Evolutionary conservation across 2,113 vertebrate genomes (phyloP).

Genomic region (Silurus glanis): DNA sequence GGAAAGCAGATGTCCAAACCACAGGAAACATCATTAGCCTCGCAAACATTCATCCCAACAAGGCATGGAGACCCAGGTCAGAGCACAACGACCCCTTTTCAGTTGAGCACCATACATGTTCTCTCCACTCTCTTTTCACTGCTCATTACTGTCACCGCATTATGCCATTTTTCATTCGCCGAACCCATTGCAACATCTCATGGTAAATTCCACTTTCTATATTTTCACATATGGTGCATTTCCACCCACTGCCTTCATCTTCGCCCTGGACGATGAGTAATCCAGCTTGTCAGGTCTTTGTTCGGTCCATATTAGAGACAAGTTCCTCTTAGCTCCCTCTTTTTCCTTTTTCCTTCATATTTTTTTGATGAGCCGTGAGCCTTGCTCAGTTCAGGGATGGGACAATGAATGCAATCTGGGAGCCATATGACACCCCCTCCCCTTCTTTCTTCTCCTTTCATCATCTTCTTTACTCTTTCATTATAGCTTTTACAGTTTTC

Average conservation of each 20-base stretch:
- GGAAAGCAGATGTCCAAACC: conserved; percentile 63
- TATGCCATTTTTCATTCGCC: conserved; percentile 47
- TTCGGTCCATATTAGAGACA: conserved; percentile 12
- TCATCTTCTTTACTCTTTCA: conserved; percentile 19
- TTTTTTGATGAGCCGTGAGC: conserved; percentile 35
- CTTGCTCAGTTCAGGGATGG: conserved; percentile 60
- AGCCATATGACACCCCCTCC: conserved; percentile 63
- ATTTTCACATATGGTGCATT: neutral
- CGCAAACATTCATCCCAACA: conserved; percentile 58
- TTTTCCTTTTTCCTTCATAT: conserved; percentile 23
- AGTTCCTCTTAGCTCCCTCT: conserved; percentile 1
- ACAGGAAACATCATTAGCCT: conserved; percentile 64
- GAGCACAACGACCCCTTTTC: conserved; percentile 38
- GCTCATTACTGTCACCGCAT: conserved; percentile 23
- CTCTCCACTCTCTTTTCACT: neutral
- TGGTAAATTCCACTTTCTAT: neutral
- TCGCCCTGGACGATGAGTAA: conserved; percentile 23
- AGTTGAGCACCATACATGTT: neutral
- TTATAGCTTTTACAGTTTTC: conserved; percentile 25
- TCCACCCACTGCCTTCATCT: neutral
- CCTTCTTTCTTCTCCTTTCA: conserved; percentile 33
- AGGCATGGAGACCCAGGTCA: conserved; percentile 58
- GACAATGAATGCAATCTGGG: conserved; percentile 58
- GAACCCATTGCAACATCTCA: neutral
- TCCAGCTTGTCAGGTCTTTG: conserved; percentile 4